Percentiles rank a stretch among this genome's conserved stretches.
Evolutionary conservation across 2,888 invertebrate species (phyloP).

Genomic region (Litoditis marina): DNA sequence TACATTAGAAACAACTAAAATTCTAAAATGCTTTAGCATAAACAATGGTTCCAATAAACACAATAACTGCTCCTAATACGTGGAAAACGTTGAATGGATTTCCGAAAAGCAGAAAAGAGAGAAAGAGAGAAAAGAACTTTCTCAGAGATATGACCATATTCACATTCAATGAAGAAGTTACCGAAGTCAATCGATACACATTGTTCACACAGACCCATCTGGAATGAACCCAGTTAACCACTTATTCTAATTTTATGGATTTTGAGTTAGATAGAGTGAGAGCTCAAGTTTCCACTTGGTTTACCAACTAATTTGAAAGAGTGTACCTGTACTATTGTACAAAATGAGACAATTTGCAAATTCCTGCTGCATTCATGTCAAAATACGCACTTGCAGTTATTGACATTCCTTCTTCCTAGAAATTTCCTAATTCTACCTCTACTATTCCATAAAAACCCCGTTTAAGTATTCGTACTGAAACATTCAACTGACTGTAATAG

Average conservation of each 20-base stretch:
- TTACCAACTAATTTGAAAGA: no score
- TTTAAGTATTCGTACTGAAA: no score
- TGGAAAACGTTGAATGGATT: slow-evolving; percentile 88
- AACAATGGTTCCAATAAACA: slow-evolving; percentile 86
- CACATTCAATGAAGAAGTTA: slow-evolving; percentile 80
- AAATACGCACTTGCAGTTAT: no score
- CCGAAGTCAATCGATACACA: slow-evolving; percentile 88
- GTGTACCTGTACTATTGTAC: background rate
- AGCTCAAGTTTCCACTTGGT: no score
- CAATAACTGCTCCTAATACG: slow-evolving; percentile 83
- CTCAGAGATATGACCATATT: slow-evolving; percentile 89
- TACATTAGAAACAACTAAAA: no score
- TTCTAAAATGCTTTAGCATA: slow-evolving; percentile 73
- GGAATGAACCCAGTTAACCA: no score
- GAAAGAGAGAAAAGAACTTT: slow-evolving; percentile 86
- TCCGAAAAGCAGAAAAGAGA: slow-evolving; percentile 88
- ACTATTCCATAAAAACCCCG: no score
- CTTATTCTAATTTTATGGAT: no score
- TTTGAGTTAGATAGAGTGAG: background rate
- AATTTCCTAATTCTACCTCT: no score
- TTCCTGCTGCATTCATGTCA: no score
- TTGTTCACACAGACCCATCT: slow-evolving; percentile 76
- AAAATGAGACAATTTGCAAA: background rate
- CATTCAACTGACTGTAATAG: slow-evolving; percentile 48
- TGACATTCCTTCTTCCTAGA: no score